A percentile compares a stretch with the other conserved stretches of the same genome.
These are phyloP conservation scores for Clarias gariepinus DNA, from an alignment of 2,113 vertebrate species.

Conservation along the genomic window DNA sequence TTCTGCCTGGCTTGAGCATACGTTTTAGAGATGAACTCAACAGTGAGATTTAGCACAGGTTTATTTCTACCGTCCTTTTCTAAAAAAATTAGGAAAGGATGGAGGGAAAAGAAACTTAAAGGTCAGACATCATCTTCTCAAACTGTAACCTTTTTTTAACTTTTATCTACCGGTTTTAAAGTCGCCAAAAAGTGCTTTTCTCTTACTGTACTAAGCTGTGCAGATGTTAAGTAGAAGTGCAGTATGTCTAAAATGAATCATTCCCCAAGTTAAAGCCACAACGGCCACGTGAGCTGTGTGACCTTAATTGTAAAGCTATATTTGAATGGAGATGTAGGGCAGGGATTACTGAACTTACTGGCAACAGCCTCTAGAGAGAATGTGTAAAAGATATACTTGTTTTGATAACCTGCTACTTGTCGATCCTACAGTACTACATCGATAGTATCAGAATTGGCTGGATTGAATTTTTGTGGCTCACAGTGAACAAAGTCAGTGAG, in stretches of 20 bases:
- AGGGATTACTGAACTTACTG: slow-evolving; percentile 47
- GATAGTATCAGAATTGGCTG: slow-evolving; percentile 10
- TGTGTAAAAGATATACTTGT: slow-evolving; percentile 2
- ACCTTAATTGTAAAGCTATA: slow-evolving; percentile 59
- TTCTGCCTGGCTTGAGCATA: background rate
- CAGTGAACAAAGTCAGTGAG: slow-evolving; percentile 30
- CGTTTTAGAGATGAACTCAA: background rate
- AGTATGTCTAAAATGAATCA: slow-evolving; percentile 30
- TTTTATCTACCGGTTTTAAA: background rate
- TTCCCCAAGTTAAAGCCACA: slow-evolving; percentile 48
- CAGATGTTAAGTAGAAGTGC: slow-evolving; percentile 15
- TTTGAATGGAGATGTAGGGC: slow-evolving; percentile 58
- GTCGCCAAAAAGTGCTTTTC: background rate
- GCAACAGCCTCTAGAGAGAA: slow-evolving; percentile 15
- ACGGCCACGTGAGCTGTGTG: slow-evolving; percentile 45
- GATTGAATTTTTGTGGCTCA: slow-evolving; percentile 18
- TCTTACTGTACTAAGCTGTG: slow-evolving; percentile 27
- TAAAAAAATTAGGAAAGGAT: background rate
- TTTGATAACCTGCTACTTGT: background rate
- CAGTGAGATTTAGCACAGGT: background rate
- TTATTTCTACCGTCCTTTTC: background rate
- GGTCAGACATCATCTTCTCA: background rate
- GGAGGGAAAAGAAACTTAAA: background rate
- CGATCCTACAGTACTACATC: background rate
- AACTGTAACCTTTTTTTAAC: background rate